Base-by-base conservation (phyloP, 2,888 invertebrate species). In the Lapara coniferarum region DNA sequence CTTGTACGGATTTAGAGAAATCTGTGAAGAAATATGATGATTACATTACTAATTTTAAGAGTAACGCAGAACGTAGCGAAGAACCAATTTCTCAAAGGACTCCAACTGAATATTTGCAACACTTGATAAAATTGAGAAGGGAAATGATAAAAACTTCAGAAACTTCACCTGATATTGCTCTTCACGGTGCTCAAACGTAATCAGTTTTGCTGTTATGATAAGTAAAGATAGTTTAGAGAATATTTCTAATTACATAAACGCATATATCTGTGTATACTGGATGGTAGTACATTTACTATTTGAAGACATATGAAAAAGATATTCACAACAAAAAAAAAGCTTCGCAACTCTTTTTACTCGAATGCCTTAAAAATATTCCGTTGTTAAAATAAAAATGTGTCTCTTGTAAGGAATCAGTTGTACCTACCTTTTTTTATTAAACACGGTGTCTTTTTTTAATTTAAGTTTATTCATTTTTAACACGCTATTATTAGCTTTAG, bases 61-160 rank as follows among this genome's bases (percentile, higher is more conserved):
- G 74, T n/a, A 69, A 72, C 53, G 75, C 67, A 14, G 78, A 77
- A 44, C 67, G 49, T 52, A 57, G 71, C 51, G 69, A 57, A 53
- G 71, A 66, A 51, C 73, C 72, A 67, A 70, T 67, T 37, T 53
- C 52, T n/a, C 68, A 69, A n/a, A 79, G 85, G 25, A 87, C 85
- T 10, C 95, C 95, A 0, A 95, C 94, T 69, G 93, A 94, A 72
- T 95, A 95, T 85, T 82, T 95, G 70, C 93, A 92, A 75, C 94
- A 95, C 82, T 88, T 95, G 72, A 94, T 95, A 13, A 88, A 91
- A 69, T 85, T 95, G 84, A 87, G 95, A 75, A 90, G 91, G 77
- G 93, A 95, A 75, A 90, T 95, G 19, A 90, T 95, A 0, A 92
- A 92, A 79, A 88, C 87, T n/a, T 91, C 94, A 66, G 37, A 63